Evolutionary conservation across 2,888 invertebrate genomes (phyloP).

Genomic region (Caenorhabditis macrosperma): DNA sequence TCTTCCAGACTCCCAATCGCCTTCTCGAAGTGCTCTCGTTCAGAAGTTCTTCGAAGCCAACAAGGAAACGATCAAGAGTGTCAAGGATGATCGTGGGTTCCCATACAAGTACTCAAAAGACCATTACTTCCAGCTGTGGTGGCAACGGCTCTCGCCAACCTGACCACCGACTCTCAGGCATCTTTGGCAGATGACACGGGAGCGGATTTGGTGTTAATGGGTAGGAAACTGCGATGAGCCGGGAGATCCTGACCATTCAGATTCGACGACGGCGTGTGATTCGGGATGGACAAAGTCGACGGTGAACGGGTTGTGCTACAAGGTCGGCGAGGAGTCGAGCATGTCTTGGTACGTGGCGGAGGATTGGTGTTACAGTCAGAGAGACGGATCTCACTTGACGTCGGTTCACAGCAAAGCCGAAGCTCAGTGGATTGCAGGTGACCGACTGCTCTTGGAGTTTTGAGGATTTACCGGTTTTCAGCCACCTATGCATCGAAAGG

Average conservation of each 20-base stretch:
- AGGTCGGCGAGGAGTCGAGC: not conserved
- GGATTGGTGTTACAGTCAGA: constrained; percentile 37
- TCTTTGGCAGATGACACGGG: constrained; percentile 3
- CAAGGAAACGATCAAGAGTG: constrained; percentile 1
- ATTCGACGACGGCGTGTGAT: constrained; percentile 18
- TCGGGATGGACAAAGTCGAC: constrained; percentile 38
- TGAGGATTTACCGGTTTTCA: too few species aligned
- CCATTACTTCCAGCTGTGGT: not conserved
- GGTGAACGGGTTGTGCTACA: constrained; percentile 42
- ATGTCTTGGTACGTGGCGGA: constrained; percentile 45
- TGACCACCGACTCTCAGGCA: not conserved
- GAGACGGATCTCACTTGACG: constrained; percentile 35
- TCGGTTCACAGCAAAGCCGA: constrained; percentile 46
- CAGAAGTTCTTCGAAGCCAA: constrained; percentile 11
- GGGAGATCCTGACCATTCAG: not conserved
- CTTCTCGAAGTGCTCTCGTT: not conserved
- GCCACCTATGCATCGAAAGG: constrained; percentile 11
- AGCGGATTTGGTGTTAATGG: constrained; percentile 17
- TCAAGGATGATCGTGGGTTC: constrained; percentile 5
- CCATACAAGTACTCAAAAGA: too few species aligned
- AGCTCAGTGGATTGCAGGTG: constrained; percentile 49
- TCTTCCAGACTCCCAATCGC: not conserved
- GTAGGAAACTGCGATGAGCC: not conserved
- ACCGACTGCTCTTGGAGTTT: too few species aligned
- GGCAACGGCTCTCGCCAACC: not conserved